Conservation (phyloP, 64 coral and sea anemone species). For the Actinia tenebrosa region DNA sequence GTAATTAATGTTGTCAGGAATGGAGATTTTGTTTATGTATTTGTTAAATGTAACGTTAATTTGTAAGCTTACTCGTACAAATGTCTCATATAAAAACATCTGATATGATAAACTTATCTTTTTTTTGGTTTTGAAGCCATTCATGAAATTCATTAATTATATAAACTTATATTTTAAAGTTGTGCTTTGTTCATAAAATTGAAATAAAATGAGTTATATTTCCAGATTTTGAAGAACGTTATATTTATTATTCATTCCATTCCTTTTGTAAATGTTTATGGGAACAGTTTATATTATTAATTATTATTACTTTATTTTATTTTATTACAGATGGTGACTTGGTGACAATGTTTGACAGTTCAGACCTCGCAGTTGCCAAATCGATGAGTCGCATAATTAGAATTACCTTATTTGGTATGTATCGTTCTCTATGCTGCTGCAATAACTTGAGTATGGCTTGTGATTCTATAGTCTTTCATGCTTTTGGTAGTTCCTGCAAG, state of each 20-base stretch:
- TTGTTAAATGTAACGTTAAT: no score
- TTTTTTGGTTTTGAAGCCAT: no score
- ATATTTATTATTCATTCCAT: no score
- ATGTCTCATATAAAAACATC: neutral
- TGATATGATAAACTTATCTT: no score
- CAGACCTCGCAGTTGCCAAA: constrained; percentile 85
- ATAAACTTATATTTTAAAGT: no score
- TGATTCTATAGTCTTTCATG: no score
- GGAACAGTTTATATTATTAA: neutral
- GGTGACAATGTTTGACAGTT: constrained; percentile 96
- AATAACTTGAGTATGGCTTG: neutral
- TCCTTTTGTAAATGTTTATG: neutral
- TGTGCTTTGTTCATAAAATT: no score
- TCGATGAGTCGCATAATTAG: constrained; percentile 81
- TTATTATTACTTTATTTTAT: neutral
- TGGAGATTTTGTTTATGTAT: neutral
- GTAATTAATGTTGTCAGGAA: neutral
- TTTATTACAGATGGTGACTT: constrained; percentile 84
- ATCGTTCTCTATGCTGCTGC: neutral
- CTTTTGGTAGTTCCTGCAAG: no score
- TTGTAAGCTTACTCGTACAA: no score
- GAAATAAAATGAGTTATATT: no score
- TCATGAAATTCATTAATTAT: no score
- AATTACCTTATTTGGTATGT: constrained; percentile 97
- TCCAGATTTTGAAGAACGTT: no score